Evolutionary conservation across 2,888 invertebrate genomes (phyloP), one percentile per base, ranked within the genome.

Genomic region (Isotomurus palustris): DNA sequence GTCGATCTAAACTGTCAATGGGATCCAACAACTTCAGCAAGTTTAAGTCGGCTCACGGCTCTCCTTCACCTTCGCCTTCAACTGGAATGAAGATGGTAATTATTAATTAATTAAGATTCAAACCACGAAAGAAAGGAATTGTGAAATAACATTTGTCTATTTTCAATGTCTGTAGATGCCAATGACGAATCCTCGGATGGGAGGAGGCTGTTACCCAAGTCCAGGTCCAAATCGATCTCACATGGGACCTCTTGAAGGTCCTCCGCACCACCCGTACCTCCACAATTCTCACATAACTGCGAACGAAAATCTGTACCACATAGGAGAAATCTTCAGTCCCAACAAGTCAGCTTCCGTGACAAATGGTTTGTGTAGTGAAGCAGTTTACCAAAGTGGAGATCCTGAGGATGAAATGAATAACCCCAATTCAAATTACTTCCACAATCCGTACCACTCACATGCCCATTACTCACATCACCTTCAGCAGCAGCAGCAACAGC

Each of bases 221-320:
- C 70, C 70, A 32, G 68, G 65, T 58, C 67, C 66, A 58, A 68
- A 66, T 58, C 56, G 70, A 68, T 70, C 70, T 68, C 70, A 70
- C 58, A 60, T 69, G 53, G 56, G 62, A 57, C 64, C 67, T 28
- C 57, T 67, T 56, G 69, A 69, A 49, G 64, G 66, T 45, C 66
- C 66, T 58, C 56, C 51, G 17, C 60, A 58, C 36, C 66, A 66
- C 59, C 64, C 60, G 43, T 55, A 60, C 21, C 61, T 66, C 57
- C 65, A 62, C 56, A 62, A 66, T 60, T 48, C 60, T 60, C 61
- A 63, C 60, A n/a, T n/a, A n/a, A 65, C 64, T 56, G 65, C 61
- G 44, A 67, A 59, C 49, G 70, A 70, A 58, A 70, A 70, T 64
- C 56, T 70, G 54, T 70, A 70, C 53, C 70, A 70, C 57, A 69